Conservation (phyloP, 2,113 vertebrate genomes). For the Lethenteron camtschaticum region DNA sequence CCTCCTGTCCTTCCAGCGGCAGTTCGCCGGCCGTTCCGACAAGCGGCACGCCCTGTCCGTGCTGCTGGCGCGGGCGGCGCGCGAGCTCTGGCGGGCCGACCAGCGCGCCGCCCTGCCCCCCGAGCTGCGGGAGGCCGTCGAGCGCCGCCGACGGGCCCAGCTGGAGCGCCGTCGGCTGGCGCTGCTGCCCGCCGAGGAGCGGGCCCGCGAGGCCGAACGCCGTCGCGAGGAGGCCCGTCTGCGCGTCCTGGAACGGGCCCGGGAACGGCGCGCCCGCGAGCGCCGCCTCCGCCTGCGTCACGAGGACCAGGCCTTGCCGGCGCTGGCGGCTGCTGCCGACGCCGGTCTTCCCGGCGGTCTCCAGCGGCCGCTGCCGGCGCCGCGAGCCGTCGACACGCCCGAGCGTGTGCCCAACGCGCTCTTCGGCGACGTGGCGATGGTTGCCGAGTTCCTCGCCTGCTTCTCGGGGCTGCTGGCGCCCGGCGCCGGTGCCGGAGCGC, state of each 20-base stretch:
- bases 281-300: slow-evolving; percentile 59
- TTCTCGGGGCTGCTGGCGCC: slow-evolving; percentile 64
- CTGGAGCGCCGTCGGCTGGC: slow-evolving; percentile 69
- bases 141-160: slow-evolving; percentile 64
- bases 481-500: slow-evolving; percentile 40
- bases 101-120: slow-evolving; percentile 64
- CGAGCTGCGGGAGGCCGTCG: slow-evolving; percentile 47
- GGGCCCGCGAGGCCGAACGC: slow-evolving; percentile 50
- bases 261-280: slow-evolving; percentile 62
- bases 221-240: slow-evolving; percentile 55
- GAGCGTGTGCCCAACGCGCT: slow-evolving; percentile 77
- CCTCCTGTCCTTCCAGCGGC: slow-evolving; percentile 74
- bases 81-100: slow-evolving; percentile 40
- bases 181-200: slow-evolving; percentile 68
- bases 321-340: too few relatives aligned
- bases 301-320: slow-evolving; percentile 58
- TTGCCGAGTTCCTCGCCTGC: slow-evolving; percentile 74
- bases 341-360: slow-evolving; percentile 20
- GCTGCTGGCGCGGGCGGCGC: slow-evolving; percentile 61
- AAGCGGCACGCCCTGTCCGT: slow-evolving; percentile 60
- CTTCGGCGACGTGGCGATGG: slow-evolving; percentile 78
- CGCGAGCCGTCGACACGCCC: slow-evolving; percentile 70
- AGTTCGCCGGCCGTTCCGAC: slow-evolving; percentile 72
- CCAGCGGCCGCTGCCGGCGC: slow-evolving; percentile 27
- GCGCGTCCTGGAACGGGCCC: slow-evolving; percentile 58